Evolutionary conservation across 2,113 vertebrate genomes (phyloP).

Genomic region (Engraulis encrasicolus): DNA sequence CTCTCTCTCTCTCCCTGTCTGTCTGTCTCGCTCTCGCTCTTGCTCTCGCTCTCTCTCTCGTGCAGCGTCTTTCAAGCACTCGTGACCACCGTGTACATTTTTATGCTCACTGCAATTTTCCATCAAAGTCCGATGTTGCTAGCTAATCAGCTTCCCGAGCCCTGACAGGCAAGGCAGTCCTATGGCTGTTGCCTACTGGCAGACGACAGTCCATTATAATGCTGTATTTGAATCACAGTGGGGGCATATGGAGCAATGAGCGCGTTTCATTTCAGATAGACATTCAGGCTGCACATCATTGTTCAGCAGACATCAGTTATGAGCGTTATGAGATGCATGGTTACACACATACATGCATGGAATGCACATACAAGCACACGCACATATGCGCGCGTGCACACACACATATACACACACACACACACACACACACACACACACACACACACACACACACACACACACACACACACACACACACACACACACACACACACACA

Average conservation of each 20-base stretch:
- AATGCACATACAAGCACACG: constrained; percentile 28
- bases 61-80: not conserved
- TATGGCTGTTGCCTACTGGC: constrained; percentile 11
- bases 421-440: constrained; percentile 25
- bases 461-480: constrained; percentile 30
- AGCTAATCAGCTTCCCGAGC: not conserved
- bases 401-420: constrained; percentile 6
- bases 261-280: constrained; percentile 2
- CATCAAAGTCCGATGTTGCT: not conserved
- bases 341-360: constrained; percentile 33
- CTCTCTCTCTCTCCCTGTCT: not conserved
- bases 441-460: constrained; percentile 8
- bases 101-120: constrained; percentile 3
- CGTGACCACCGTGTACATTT: not conserved
- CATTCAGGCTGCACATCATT: not conserved
- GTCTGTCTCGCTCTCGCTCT: not conserved
- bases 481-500: not conserved
- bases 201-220: not conserved
- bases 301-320: not conserved
- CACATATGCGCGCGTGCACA: not conserved
- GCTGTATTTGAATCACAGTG: not conserved
- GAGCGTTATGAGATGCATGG: not conserved
- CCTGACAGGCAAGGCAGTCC: not conserved
- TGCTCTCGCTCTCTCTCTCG: not conserved
- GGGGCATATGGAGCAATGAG: constrained; percentile 6